Conservation (phyloP, 35 echinoderm and acorn worm genomes). For the Heliocidaris tuberculata region DNA sequence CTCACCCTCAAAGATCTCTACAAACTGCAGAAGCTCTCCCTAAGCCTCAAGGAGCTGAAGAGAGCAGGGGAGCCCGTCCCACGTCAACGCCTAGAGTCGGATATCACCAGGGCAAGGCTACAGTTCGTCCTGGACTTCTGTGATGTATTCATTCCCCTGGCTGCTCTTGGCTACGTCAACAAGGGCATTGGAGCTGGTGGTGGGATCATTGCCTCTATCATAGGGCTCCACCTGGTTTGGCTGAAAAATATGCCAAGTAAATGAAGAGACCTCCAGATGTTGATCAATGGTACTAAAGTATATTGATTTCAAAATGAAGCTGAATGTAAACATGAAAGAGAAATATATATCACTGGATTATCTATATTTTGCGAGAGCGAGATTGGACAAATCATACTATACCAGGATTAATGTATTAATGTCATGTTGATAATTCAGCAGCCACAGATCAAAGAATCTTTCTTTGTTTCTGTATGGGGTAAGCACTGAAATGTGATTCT, state of each 20-base stretch:
- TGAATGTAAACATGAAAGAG: neutral
- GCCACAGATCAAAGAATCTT: no score
- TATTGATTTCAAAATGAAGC: neutral
- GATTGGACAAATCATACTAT: neutral
- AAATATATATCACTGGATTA: neutral
- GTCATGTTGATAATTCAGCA: no score
- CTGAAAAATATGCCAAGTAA: constrained; percentile 64
- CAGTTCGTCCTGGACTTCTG: constrained; percentile 66
- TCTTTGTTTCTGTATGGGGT: no score
- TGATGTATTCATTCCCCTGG: constrained; percentile 75
- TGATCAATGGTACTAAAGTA: neutral
- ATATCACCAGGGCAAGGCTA: constrained; percentile 58
- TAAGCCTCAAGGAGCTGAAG: constrained; percentile 60
- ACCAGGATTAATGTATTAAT: no score
- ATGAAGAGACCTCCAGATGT: constrained; percentile 21
- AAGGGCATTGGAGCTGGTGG: constrained; percentile 79
- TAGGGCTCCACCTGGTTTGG: constrained; percentile 67
- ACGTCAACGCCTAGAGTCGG: constrained; percentile 17
- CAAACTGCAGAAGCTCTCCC: constrained; percentile 65
- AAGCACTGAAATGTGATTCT: no score
- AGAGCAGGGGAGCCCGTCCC: constrained; percentile 49
- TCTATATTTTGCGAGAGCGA: neutral
- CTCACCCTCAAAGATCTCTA: constrained; percentile 70
- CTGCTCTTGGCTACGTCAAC: constrained; percentile 67
- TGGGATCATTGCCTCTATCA: constrained; percentile 67